Evolutionary conservation across 2,797 vertebrate genomes (phyloP), one percentile per base, ranked within the genome.

Genomic region (Lepilemur septentrionalis): DNA sequence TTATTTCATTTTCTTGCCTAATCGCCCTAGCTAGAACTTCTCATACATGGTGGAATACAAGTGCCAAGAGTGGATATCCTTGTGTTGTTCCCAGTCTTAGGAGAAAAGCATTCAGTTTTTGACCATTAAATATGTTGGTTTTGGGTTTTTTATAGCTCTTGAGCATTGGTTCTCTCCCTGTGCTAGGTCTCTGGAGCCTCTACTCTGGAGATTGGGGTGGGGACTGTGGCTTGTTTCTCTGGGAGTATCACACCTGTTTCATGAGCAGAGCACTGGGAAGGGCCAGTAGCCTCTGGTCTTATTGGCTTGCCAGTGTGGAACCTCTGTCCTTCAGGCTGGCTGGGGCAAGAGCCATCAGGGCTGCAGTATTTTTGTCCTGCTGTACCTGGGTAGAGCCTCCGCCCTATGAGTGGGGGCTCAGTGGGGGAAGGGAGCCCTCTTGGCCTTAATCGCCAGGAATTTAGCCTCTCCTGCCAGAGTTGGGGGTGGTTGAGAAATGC

Each of bases 231-330:
- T 38, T 61, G 15, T 46, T 90, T 76, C 46, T 89, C 28, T 86
- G 86, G 32, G 38, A 78, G 25, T 92, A 32, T 78, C 10, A 82
- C 9, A 55, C 8, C 3, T 89, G 13, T 69, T 83, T 91, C 87
- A 75, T 79, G 35, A 86, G n/a, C 38, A 84, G 75, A 73, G 28
- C 35, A 76, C 28, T 50, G 41, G 4, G 67, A 81, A 85, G 43
- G 48, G n/a, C 50, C 67, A 23, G 57, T 89, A 96, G 63, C 57
- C 13, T 91, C 76, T 84, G 76, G n/a, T 78, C 38, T 92, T 89
- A 72, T 52, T 88, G 61, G n/a, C n/a, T 96, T 95, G 82, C 41
- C 76, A 73, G 12, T 87, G 41, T 69, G 23, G 48, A 69, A 93
- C 38, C 32, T 81, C 43, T 35, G 35, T 20, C 50, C 41, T 89